Percentiles rank a stretch among this genome's conserved stretches.
Conservation (phyloP, 2,888 invertebrate genomes). For the Lottia gigantea region DNA sequence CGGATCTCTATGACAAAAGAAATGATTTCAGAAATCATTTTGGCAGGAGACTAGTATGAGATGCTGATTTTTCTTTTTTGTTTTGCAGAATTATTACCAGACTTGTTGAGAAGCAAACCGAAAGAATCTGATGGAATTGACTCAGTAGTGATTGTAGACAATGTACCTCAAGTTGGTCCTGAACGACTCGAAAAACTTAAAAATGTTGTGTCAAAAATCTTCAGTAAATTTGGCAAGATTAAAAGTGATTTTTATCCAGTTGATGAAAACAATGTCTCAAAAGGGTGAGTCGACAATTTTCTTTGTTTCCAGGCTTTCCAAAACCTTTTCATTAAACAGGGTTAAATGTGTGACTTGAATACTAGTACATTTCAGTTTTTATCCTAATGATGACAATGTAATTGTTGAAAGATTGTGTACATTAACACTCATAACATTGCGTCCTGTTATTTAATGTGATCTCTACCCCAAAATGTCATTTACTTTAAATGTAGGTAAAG, state of each 20-base stretch:
- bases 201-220: constrained; percentile 90
- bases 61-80: constrained; percentile 2
- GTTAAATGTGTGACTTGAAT: no score
- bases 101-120: constrained; percentile 88
- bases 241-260: constrained; percentile 91
- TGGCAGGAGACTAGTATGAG: no score
- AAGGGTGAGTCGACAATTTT: constrained; percentile 73
- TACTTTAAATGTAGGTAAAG: no score
- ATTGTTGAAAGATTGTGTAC: no score
- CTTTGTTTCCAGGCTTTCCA: background rate
- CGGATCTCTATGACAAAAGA: no score
- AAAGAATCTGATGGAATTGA: constrained; percentile 96
- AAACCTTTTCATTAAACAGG: no score
- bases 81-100: constrained; percentile 87
- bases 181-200: constrained; percentile 91
- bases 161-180: constrained; percentile 93
- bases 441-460: no score
- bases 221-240: constrained; percentile 86
- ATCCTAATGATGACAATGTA: no score
- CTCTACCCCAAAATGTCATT: no score
- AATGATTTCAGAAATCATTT: no score
- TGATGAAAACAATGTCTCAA: constrained; percentile 84
- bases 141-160: constrained; percentile 94
- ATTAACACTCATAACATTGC: no score
- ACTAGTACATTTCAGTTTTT: no score